These are phyloP conservation scores for Tetragonula carbonaria DNA, from an alignment of 2,888 invertebrate species.

Conservation along the genomic window DNA sequence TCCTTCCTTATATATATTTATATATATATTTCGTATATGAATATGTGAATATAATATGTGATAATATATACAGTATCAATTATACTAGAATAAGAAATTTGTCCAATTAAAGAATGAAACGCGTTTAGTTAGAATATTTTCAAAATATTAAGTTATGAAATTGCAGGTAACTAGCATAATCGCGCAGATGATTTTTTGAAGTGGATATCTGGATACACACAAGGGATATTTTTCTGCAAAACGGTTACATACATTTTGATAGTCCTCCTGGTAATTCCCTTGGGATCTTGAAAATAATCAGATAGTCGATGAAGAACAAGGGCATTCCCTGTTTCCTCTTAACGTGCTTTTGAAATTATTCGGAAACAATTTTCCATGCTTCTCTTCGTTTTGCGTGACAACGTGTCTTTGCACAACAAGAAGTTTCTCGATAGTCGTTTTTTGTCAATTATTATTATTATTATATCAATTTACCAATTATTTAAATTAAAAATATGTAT, in stretches of 20 bases:
- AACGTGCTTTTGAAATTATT: constrained; percentile 15
- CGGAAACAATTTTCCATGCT: neutral
- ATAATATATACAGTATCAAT: too few relatives aligned
- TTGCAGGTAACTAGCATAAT: neutral
- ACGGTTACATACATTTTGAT: constrained; percentile 12
- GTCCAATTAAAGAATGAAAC: neutral
- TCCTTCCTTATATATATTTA: too few relatives aligned
- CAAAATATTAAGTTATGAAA: neutral
- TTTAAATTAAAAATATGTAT: neutral
- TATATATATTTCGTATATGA: too few relatives aligned
- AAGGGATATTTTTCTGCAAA: neutral
- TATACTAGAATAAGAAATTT: neutral
- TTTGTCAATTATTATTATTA: too few relatives aligned
- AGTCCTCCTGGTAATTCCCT: constrained; percentile 2
- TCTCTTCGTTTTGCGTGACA: constrained; percentile 3
- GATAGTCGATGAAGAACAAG: constrained; percentile 18
- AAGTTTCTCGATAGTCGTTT: neutral
- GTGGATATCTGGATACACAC: neutral
- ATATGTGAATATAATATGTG: too few relatives aligned
- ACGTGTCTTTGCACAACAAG: constrained; percentile 14
- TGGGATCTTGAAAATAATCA: neutral
- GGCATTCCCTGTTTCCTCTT: constrained; percentile 14
- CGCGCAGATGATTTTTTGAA: neutral
- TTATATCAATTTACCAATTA: too few relatives aligned
- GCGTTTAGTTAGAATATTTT: neutral